These are phyloP conservation scores for Macropodus opercularis DNA, from an alignment of 2,797 vertebrate genomes.

Conservation along the genomic window DNA sequence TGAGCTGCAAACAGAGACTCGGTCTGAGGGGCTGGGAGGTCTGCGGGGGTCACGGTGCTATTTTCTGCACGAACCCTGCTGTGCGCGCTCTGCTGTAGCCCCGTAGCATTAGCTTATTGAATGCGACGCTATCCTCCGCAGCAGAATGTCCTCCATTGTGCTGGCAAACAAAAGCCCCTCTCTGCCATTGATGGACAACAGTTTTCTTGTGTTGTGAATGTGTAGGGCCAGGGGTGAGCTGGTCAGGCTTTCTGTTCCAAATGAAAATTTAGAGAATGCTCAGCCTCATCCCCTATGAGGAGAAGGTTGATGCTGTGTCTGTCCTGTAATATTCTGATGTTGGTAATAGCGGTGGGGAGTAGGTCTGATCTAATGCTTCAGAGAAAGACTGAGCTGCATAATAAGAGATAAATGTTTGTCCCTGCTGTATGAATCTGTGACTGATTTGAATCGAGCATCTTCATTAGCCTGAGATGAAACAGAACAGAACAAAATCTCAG, in stretches of 20 bases:
- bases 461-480: conserved; percentile 16
- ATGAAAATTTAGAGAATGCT: conserved; percentile 44
- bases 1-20: conserved; percentile 60
- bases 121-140: conserved; percentile 74
- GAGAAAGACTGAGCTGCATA: conserved; percentile 35
- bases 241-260: conserved; percentile 25
- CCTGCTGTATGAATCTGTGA: conserved; percentile 2
- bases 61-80: conserved; percentile 63
- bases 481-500: not conserved
- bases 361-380: conserved; percentile 45
- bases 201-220: conserved; percentile 65
- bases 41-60: conserved; percentile 56
- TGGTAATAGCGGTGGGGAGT: conserved; percentile 38
- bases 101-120: conserved; percentile 68
- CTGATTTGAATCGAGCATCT: conserved; percentile 3
- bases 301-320: conserved; percentile 35
- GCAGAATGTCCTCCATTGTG: conserved; percentile 84
- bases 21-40: conserved; percentile 57
- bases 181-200: conserved; percentile 71
- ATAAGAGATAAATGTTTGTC: conserved; percentile 18
- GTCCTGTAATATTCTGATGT: conserved; percentile 18
- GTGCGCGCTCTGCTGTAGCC: conserved; percentile 60
- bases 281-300: conserved; percentile 39
- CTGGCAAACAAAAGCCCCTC: conserved; percentile 77
- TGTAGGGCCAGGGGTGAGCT: conserved; percentile 33